Evolutionary conservation across 1,140 invertebrate genomes (phyloP).

Genomic region (Zaprionus camerounensis): DNA sequence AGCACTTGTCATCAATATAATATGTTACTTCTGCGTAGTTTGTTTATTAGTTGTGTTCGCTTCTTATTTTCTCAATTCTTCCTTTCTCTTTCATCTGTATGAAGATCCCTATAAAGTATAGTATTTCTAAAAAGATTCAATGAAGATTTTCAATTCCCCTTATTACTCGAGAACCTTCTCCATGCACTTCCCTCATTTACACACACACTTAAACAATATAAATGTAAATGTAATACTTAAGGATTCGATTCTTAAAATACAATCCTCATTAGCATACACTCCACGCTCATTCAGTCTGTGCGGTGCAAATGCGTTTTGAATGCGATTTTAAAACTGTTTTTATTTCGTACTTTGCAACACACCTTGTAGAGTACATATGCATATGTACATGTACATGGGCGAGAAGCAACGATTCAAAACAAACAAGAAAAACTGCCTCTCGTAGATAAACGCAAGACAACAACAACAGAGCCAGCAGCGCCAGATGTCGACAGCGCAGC

Average conservation of each 20-base stretch:
- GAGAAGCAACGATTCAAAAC: constrained; percentile 65
- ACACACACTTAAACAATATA: neutral
- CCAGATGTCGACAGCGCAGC: constrained; percentile 47
- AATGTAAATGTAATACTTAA: neutral
- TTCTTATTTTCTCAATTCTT: no score
- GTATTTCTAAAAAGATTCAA: neutral
- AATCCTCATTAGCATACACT: neutral
- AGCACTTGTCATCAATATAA: no score
- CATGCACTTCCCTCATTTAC: neutral
- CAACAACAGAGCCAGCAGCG: constrained; percentile 30
- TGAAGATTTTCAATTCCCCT: neutral
- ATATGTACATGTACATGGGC: neutral
- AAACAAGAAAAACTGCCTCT: constrained; percentile 70
- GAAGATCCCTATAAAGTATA: neutral
- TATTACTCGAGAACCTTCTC: neutral
- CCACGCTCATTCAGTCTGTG: neutral
- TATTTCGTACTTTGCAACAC: constrained; percentile 4
- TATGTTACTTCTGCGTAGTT: no score
- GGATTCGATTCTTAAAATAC: neutral
- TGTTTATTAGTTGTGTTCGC: no score
- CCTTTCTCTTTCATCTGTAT: neutral
- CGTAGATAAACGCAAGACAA: constrained; percentile 40
- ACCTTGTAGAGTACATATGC: neutral
- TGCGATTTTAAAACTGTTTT: constrained; percentile 23
- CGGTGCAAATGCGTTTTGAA: neutral